phyloP scores from a whole-genome alignment of 2,888 invertebrate genomes.

The Prosopocoilus inquinatus region DNA sequence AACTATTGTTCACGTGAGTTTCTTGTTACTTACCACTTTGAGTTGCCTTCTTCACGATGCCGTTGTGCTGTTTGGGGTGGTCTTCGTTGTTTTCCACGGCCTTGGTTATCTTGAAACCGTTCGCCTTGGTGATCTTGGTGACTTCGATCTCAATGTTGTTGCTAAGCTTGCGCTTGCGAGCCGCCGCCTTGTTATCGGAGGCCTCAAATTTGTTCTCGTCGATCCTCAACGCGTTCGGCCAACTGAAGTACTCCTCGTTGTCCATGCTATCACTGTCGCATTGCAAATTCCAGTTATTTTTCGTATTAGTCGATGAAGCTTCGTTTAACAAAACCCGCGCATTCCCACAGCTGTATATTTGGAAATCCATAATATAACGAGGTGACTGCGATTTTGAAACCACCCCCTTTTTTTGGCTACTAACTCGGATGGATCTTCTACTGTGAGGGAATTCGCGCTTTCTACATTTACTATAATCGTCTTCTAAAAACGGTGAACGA shows the following conservation, averaged over 20 bases:
- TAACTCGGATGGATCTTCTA: background rate
- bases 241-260: conserved; percentile 48
- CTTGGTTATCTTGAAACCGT: conserved; percentile 13
- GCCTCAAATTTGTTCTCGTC: conserved; percentile 33
- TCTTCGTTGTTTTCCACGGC: conserved; percentile 4
- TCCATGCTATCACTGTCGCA: conserved; percentile 40
- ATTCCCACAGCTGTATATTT: conserved; percentile 43
- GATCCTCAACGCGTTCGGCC: conserved; percentile 46
- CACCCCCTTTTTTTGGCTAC: background rate
- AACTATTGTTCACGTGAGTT: background rate
- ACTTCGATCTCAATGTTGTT: conserved; percentile 4
- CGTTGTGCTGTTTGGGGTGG: conserved; percentile 2
- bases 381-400: background rate
- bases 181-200: conserved; percentile 23
- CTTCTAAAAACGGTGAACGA: conserved; percentile 11
- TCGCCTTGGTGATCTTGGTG: conserved; percentile 10
- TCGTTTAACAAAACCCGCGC: conserved; percentile 41
- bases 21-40: conserved; percentile 13
- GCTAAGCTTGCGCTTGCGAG: conserved; percentile 34
- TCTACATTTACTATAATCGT: conserved; percentile 7
- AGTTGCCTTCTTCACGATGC: conserved; percentile 8
- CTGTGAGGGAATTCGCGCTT: background rate
- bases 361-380: conserved; percentile 48
- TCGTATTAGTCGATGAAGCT: conserved; percentile 16
- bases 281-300: conserved; percentile 43